phyloP scores from a whole-genome alignment of 2,888 invertebrate genomes.

The Troilus luridus region DNA sequence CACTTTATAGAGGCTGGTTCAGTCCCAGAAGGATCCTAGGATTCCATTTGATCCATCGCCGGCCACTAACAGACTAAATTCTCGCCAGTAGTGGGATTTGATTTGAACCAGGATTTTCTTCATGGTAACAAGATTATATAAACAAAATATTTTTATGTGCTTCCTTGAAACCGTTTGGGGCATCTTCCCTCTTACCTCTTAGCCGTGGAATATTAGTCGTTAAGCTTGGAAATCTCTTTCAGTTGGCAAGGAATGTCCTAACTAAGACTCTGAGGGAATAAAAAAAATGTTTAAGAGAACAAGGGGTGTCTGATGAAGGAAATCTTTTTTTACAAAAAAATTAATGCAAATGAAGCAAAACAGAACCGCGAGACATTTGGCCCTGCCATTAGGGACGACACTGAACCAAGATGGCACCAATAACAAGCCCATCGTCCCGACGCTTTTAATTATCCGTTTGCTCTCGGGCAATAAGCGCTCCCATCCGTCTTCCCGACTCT shows the following conservation, averaged over 20 bases:
- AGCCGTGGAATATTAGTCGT: too few relatives aligned
- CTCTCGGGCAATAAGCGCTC: conserved; percentile 61
- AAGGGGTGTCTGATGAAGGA: not conserved
- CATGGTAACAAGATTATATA: too few relatives aligned
- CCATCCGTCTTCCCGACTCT: conserved; percentile 63
- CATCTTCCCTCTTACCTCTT: too few relatives aligned
- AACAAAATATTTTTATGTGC: too few relatives aligned
- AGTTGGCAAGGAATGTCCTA: not conserved
- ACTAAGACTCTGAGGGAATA: not conserved
- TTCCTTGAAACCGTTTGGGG: too few relatives aligned
- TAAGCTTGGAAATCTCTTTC: too few relatives aligned
- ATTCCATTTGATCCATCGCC: too few relatives aligned
- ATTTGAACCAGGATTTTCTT: too few relatives aligned
- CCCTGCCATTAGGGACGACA: not conserved
- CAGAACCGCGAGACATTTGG: not conserved
- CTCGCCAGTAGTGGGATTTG: too few relatives aligned
- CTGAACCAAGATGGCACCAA: not conserved
- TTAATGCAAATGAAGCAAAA: not conserved
- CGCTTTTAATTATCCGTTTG: conserved; percentile 62
- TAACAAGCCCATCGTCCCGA: conserved; percentile 3
- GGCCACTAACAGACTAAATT: too few relatives aligned
- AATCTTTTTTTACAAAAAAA: not conserved
- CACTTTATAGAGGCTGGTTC: too few relatives aligned
- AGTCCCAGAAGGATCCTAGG: too few relatives aligned
- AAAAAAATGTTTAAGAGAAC: not conserved